phyloP scores from a whole-genome alignment of 2,113 vertebrate species.

The Brachypodius melanocephalos region DNA sequence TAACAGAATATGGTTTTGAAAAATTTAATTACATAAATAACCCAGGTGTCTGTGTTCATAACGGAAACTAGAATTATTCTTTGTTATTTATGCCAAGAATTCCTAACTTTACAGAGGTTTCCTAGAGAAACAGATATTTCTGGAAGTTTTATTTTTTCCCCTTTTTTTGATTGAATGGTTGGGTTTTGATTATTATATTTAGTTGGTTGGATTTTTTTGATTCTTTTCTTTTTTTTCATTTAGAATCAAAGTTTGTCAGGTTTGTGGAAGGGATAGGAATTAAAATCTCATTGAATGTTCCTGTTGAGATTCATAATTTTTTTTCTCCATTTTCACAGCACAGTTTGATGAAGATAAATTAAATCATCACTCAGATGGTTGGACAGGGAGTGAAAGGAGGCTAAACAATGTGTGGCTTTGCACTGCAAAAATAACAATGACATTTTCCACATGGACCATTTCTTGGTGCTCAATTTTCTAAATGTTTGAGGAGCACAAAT shows the following conservation, averaged over 20 bases:
- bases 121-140: neutral
- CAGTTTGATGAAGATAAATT: neutral
- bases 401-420: neutral
- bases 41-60: neutral
- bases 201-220: neutral
- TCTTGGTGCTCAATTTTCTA: neutral
- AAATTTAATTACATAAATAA: neutral
- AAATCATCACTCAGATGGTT: neutral
- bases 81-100: neutral
- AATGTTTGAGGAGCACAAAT: neutral
- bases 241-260: neutral
- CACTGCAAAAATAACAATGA: neutral
- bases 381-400: neutral
- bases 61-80: neutral
- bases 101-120: neutral
- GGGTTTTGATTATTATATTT: neutral
- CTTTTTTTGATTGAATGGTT: neutral
- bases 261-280: neutral
- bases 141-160: no score
- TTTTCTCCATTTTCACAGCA: neutral
- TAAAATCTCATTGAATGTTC: neutral
- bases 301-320: neutral
- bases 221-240: neutral
- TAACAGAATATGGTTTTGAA: neutral
- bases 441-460: neutral